Base-by-base conservation (phyloP, 2,797 vertebrate species). In the Arnoldichthys spilopterus region DNA sequence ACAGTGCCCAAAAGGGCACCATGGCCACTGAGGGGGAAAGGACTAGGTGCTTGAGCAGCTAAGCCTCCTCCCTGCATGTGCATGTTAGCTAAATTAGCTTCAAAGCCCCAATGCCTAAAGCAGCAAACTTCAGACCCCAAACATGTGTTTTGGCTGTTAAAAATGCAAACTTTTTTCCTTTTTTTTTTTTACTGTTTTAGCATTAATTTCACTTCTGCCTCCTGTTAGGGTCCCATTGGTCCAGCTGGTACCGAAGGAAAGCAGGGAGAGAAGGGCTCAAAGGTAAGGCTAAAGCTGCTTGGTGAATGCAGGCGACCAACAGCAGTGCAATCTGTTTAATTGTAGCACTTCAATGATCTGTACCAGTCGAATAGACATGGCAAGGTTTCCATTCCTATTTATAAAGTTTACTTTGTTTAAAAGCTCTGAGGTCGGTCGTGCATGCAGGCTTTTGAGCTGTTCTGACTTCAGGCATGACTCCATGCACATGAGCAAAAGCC, bases 251-350 rank as follows among this genome's bases (percentile, higher is more conserved):
- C 93, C 76, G 95, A 96, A 88, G 98, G 98, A 82, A 95, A 95
- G 85, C 96, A 98, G 91, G 97, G 98, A 70, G 98, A 99, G 89
- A 98, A 99, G 80, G 98, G 98, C 56, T 94, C 96, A 83, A 99
- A 98, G 96, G 98, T 99, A 82, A 90, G 82, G 24, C 12, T 0
- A 22, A 56, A n/a, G n/a, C 13, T 45, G 22, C 40, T 32, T 13
- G 24, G 7, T 40, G 11, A 2, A n/a, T 37, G 28, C 1, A 9
- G 2, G 1, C 18, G 49, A 45, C 51, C 26, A 0, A 58, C 58
- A 43, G 58, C 61, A 20, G 4, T 40, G 20, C 59, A 45, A 13
- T 28, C n/a, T n/a, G n/a, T n/a, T n/a, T n/a, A n/a, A n/a, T n/a
- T n/a, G n/a, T n/a, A n/a, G n/a, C n/a, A n/a, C n/a, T n/a, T n/a